Percentiles rank a stretch among this genome's conserved stretches.
Evolutionary conservation across 2,797 vertebrate genomes (phyloP).

Genomic region (Muscicapa striata): DNA sequence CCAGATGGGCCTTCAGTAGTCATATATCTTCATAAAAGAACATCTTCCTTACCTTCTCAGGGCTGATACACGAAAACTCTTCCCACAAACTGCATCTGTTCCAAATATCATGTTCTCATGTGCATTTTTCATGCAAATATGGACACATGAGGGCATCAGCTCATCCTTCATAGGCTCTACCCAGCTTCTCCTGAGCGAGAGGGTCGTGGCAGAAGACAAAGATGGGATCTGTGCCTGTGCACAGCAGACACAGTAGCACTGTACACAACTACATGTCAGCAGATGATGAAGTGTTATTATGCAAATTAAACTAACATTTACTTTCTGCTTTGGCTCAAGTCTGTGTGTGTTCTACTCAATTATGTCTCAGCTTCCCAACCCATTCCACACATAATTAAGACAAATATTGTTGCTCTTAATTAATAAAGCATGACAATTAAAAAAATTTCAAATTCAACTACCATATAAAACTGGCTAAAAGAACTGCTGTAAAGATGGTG

Average conservation of each 20-base stretch:
- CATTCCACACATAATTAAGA: not conserved
- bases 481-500: not conserved
- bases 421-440: conserved; percentile 3
- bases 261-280: not conserved
- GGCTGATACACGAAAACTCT: not conserved
- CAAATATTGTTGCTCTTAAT: conserved; percentile 31
- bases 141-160: not conserved
- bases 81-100: not conserved
- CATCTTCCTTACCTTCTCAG: not conserved
- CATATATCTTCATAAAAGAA: not conserved
- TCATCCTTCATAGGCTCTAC: not conserved
- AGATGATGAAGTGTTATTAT: not conserved
- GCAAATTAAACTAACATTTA: not conserved
- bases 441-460: not conserved
- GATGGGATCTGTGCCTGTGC: not conserved
- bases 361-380: not conserved
- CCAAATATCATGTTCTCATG: not conserved
- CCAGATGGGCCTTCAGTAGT: not conserved
- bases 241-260: not conserved
- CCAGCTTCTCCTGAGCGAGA: not conserved
- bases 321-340: not conserved
- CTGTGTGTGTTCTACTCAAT: conserved; percentile 3
- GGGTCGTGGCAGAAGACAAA: not conserved
- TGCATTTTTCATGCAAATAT: not conserved
- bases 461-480: not conserved